A percentile compares a stretch with the other conserved stretches of the same genome.
These are phyloP conservation scores for Eulemur albifrons DNA, from an alignment of 2,797 vertebrate species.

Conservation along the genomic window DNA sequence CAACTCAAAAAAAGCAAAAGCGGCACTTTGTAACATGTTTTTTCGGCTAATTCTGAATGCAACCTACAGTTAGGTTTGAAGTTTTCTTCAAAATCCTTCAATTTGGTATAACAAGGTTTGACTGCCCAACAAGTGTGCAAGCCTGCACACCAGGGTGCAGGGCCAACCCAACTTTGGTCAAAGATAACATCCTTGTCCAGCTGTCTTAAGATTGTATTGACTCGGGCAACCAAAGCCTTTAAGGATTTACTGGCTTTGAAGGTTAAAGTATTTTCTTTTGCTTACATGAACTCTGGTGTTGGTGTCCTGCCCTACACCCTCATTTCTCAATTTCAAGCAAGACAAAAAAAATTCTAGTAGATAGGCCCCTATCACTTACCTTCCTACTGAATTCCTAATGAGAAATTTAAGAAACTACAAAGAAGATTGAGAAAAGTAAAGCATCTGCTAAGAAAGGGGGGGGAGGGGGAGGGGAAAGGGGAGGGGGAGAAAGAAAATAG, in stretches of 20 bases:
- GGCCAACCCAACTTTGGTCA: background rate
- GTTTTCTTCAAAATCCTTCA: background rate
- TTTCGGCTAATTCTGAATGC: background rate
- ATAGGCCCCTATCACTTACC: background rate
- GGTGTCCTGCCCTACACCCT: background rate
- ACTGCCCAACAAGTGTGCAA: background rate
- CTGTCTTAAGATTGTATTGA: background rate
- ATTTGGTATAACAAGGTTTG: background rate
- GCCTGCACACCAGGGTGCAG: background rate
- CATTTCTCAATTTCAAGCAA: background rate
- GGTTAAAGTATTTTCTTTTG: background rate
- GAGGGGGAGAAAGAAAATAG: background rate
- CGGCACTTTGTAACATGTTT: background rate
- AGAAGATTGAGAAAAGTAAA: background rate
- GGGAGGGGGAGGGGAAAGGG: too few species aligned
- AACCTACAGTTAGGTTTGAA: background rate
- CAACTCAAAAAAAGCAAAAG: background rate
- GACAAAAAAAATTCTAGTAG: background rate
- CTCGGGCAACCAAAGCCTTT: background rate
- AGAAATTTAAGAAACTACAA: slow-evolving; percentile 24
- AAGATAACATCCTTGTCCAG: background rate
- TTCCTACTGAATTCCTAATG: background rate
- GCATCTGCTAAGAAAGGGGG: background rate
- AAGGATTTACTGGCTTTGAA: background rate
- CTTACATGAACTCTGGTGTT: background rate